Evolutionary conservation across 2,888 invertebrate species (phyloP), one percentile per base, ranked within the genome.

Genomic region (Oscheius sp.): DNA sequence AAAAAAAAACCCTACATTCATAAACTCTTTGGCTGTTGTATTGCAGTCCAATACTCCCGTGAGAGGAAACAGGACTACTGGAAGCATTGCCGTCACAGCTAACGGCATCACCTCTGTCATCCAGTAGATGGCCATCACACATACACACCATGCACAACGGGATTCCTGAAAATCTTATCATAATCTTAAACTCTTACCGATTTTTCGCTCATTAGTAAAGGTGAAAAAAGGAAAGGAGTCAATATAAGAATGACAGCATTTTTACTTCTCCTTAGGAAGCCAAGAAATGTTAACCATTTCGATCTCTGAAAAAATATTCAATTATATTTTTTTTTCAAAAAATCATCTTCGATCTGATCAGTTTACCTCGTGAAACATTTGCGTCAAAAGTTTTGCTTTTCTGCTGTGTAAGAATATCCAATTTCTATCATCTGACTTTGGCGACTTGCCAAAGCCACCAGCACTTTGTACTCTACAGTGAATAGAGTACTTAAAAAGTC

Each of bases 111-210:
- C 82, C 69, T 86, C 85, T 28, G 65, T 70, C 75, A 83, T 83
- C 85, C 85, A 85, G 57, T 83, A 86, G 36, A 74, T 51, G 6
- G 80, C 80, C 72, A 84, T 79, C n/a, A 83, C 70, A 24, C 72
- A 71, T 12, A 85, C 81, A 50, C 82, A 83, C 54, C 71, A 85
- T 5, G 77, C 80, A 65, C 84, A 85, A 65, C 71, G 77, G 59
- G 63, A 78, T 71, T 82, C 80, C 82, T 82, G 70, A 56, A 78
- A 74, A 45, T 22, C 20, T 24, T 6, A 24, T 3, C 20, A 12
- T 41, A 6, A 17, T 12, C 3, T 41, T 2, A 6, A 17, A 20
- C 36, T 36, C n/a, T n/a, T n/a, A n/a, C n/a, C n/a, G n/a, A n/a
- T n/a, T n/a, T n/a, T n/a, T n/a, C n/a, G n/a, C n/a, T 36, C 36